Evolutionary conservation across 2,797 vertebrate genomes (phyloP).

Genomic region (Propithecus deckenii): DNA sequence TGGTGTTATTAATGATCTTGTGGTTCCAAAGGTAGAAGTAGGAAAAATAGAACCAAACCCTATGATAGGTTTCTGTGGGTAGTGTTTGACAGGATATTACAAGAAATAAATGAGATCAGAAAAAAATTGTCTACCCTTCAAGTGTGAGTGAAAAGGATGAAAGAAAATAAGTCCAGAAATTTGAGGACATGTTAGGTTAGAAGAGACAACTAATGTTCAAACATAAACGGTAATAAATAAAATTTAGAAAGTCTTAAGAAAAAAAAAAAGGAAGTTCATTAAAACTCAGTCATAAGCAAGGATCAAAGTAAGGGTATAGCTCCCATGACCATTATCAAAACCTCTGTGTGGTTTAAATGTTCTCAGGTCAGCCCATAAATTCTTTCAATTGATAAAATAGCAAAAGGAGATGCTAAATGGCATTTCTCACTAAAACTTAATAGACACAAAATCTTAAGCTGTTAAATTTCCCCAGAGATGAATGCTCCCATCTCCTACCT

Average conservation of each 20-base stretch:
- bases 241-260: not conserved
- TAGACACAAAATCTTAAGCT: not conserved
- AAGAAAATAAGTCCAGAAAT: not conserved
- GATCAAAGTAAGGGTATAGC: not conserved
- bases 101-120: not conserved
- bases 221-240: not conserved
- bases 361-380: not conserved
- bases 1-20: not conserved
- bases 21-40: not conserved
- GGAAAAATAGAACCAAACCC: not conserved
- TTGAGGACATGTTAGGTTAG: not conserved
- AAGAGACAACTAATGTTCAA: constrained; percentile 1
- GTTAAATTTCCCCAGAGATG: not conserved
- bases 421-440: not conserved
- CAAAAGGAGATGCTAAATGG: not conserved
- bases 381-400: not conserved
- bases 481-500: not conserved
- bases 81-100: not conserved
- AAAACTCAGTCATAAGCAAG: not conserved
- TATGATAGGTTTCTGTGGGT: not conserved
- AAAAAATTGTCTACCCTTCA: not conserved
- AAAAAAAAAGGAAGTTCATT: not conserved
- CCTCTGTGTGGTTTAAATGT: constrained; percentile 8
- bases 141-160: not conserved
- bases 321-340: not conserved